Base-by-base conservation (phyloP, 2,113 vertebrate genomes). In the Peromyscus leucopus region DNA sequence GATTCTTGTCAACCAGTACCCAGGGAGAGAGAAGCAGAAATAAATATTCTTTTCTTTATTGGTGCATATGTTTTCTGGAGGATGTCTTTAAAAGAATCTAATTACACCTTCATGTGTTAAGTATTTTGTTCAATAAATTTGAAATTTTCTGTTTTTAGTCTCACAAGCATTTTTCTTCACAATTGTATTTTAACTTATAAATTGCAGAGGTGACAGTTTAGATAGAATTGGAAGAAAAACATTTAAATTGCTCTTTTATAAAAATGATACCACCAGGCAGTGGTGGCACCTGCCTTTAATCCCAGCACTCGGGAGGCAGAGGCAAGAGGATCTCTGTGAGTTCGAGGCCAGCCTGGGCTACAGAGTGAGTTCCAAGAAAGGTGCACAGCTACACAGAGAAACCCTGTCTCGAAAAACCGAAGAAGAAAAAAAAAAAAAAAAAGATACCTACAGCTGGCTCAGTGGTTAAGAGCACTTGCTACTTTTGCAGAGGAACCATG, bases 141-240 rank as follows among this genome's bases (percentile, higher is more conserved):
- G 82, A 63, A 36, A 22, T 80, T 88, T 87, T 98, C 84, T 92
- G 0, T 74, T 94, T 95, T 89, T 93, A 42, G 86, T 95, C 31
- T 80, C 63, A 93, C 5, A 21, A 75, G 26, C 59, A 48, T 83
- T 86, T 76, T 80, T 46, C 76, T 83, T 95, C 79, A 90, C 69
- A 16, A 63, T 75, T 79, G 5, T 33, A 90, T 71, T 93, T 91
- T 95, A 85, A 63, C 82, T 74, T 63, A 21, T 90, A 87, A 95
- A 92, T 89, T 69, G 9, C 36, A 74, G 24, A 92, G 74, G 31
- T 78, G 48, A 51, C 22, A 69, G 10, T 84, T 91, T 85, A 92
- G 61, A 75, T 72, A 3, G 13, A 90, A 48, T 82, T 76, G 88
- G 19, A 92, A 91, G 82, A 65, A 96, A 82, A 74, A 74, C 71